phyloP scores from a whole-genome alignment of 2,888 invertebrate species.

The Xestia rhomboidea region DNA sequence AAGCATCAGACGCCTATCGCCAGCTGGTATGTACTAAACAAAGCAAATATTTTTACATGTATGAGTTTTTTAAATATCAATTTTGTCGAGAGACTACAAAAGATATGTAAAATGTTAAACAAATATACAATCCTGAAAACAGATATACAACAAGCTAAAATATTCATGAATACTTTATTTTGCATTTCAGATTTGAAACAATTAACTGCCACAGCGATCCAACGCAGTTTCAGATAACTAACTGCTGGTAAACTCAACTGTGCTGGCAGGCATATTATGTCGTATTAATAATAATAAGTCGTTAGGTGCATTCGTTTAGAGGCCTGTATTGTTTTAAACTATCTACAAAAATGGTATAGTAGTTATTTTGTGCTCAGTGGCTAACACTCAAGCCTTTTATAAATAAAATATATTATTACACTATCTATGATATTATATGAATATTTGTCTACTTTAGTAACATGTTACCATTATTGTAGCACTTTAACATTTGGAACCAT shows the following conservation, averaged over 20 bases:
- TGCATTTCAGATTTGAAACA: constrained; percentile 84
- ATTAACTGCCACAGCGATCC: constrained; percentile 79
- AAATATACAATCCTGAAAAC: background rate
- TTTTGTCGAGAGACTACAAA: background rate
- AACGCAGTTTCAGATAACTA: constrained; percentile 83
- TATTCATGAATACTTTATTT: constrained; percentile 24
- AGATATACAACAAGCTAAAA: background rate
- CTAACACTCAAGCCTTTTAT: constrained; percentile 49
- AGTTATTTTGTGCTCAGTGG: constrained; percentile 59
- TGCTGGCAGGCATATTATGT: constrained; percentile 87
- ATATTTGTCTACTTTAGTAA: constrained; percentile 63
- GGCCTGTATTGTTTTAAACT: constrained; percentile 70
- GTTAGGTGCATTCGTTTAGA: constrained; percentile 86
- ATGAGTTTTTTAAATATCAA: background rate
- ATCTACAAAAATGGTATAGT: constrained; percentile 55
- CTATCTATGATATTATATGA: constrained; percentile 48
- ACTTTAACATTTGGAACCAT: constrained; percentile 55
- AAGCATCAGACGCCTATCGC: constrained; percentile 92
- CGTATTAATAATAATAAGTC: constrained; percentile 82
- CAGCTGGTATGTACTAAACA: constrained; percentile 89
- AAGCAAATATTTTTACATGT: background rate
- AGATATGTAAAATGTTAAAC: background rate
- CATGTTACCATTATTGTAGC: constrained; percentile 66
- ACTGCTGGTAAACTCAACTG: constrained; percentile 87
- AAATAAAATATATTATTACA: constrained; percentile 54